Evolutionary conservation across 2,888 invertebrate genomes (phyloP), one percentile per base, ranked within the genome.

Genomic region (Melanostoma mellinum): DNA sequence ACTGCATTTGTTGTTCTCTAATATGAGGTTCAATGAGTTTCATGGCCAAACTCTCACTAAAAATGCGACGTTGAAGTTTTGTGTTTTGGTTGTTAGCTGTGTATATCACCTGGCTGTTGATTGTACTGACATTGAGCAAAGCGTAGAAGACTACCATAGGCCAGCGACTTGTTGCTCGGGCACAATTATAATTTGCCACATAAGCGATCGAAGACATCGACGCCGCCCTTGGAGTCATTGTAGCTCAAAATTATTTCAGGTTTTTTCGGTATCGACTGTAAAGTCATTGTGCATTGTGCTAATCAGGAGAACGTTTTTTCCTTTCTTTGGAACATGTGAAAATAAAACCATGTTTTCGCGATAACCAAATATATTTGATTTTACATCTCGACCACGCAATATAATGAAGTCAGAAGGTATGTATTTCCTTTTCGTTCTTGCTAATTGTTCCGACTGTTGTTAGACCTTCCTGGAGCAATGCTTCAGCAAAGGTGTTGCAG

Each of bases 151-250:
- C 36, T n/a, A 68, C 68, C 58, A 75, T 67, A 40, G 68, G 60
- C 76, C 60, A 68, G 44, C 68, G 56, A 6, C 42, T 76, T 56
- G 60, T 76, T 60, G 46, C 71, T 71, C 71, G 55, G 56, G 69
- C 74, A 69, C 53, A 61, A 74, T 74, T 80, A 56, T 74, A 73
- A 60, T 46, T 63, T 48, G 60, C n/a, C 69, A 61, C 73, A 78
- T 69, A 56, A 56, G n/a, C 58, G 65, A 73, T 73, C 63, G 0
- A 53, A 55, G 65, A 53, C 56, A 56, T 74, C 58, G 56, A 58
- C 69, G 69, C 69, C 69, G 44, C 69, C 69, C 42, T 42, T 42
- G 3, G 42, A 9, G 42, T 42, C 42, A 9, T 42, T 42, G 6
- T 42, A 42, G 42, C 42, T 42, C 42, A 42, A 8, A 42, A 42